Percentiles rank a stretch among this genome's conserved stretches.
phyloP scores from a whole-genome alignment of 2,888 invertebrate genomes.

The Lacanobia wlatinum region DNA sequence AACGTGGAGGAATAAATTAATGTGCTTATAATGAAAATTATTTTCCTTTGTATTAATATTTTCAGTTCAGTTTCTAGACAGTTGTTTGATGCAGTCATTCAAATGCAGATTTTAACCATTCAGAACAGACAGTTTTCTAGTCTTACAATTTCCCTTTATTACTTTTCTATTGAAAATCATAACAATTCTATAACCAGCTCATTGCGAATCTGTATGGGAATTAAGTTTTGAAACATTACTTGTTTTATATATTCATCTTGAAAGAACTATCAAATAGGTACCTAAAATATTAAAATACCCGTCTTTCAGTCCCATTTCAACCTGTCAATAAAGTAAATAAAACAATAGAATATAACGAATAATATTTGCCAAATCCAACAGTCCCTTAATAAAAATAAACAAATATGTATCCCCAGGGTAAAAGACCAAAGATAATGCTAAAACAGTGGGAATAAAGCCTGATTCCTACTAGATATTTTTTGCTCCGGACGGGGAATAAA shows the following conservation, averaged over 20 bases:
- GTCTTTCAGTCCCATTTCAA: not conserved
- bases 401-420: slow-evolving; percentile 57
- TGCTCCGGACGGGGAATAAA: slow-evolving; percentile 49
- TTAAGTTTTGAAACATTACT: not conserved
- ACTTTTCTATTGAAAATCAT: not conserved
- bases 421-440: slow-evolving; percentile 61
- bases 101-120: slow-evolving; percentile 3
- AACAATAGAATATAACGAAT: slow-evolving; percentile 42
- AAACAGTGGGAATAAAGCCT: slow-evolving; percentile 62
- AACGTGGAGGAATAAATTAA: slow-evolving; percentile 49
- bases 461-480: slow-evolving; percentile 63
- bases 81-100: not conserved
- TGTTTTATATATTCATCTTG: not conserved
- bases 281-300: not conserved
- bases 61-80: slow-evolving; percentile 17
- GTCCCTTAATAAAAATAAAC: slow-evolving; percentile 58
- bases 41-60: slow-evolving; percentile 23
- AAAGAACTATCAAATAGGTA: not conserved
- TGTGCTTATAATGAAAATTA: slow-evolving; percentile 25
- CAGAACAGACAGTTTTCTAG: not conserved
- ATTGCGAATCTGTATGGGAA: too few relatives aligned
- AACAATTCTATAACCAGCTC: not conserved
- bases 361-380: slow-evolving; percentile 37
- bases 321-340: slow-evolving; percentile 34
- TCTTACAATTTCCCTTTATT: not conserved